Percentiles rank a stretch among this genome's conserved stretches.
These are phyloP conservation scores for Electrophaes corylata DNA, from an alignment of 2,888 invertebrate genomes.

Conservation along the genomic window DNA sequence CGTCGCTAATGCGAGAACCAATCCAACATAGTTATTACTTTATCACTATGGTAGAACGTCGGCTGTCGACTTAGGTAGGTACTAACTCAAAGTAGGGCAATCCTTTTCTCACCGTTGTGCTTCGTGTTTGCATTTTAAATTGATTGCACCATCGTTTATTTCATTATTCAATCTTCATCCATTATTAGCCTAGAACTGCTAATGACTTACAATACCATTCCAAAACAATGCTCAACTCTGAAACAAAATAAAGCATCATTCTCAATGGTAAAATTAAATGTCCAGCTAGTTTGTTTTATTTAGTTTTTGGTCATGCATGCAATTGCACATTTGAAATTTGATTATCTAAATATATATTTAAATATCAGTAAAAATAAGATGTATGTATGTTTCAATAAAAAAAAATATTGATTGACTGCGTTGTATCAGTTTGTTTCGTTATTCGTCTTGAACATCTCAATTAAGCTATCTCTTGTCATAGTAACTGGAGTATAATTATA, in stretches of 20 bases:
- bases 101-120: conserved; percentile 13
- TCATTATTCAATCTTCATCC: conserved; percentile 10
- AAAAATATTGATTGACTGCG: not conserved
- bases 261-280: not conserved
- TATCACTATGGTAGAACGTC: not conserved
- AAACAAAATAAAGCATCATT: not conserved
- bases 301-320: not conserved
- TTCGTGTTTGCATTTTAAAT: conserved; percentile 23
- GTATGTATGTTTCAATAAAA: not conserved
- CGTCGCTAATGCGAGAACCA: not conserved
- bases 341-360: no score
- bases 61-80: conserved; percentile 11
- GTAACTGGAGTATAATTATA: conserved; percentile 5
- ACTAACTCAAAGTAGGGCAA: conserved; percentile 11
- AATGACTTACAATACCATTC: not conserved
- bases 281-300: not conserved
- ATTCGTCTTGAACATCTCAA: not conserved
- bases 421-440: not conserved
- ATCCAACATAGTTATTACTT: not conserved
- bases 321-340: not conserved
- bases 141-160: conserved; percentile 19
- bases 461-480: not conserved
- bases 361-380: no score
- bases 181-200: conserved; percentile 12
- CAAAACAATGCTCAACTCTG: not conserved